Conservation (phyloP, 2,113 vertebrate species). For the Corythoichthys haematopterus region DNA sequence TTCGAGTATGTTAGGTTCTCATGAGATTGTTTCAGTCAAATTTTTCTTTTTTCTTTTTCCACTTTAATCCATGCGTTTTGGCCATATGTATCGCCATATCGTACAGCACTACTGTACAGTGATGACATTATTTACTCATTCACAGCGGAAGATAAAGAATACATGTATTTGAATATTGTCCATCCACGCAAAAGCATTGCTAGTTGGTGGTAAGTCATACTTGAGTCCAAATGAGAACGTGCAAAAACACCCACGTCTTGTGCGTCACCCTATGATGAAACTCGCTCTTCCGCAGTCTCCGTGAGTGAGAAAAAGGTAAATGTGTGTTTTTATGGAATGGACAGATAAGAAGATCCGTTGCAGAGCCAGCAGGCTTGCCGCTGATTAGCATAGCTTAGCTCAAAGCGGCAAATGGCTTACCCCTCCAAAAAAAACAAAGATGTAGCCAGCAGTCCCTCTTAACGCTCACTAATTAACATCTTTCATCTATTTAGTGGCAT, state of each 20-base stretch:
- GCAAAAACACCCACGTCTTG: not conserved
- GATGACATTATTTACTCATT: not conserved
- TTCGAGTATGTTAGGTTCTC: too few species aligned
- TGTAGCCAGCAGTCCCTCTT: constrained; percentile 7
- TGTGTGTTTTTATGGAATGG: not conserved
- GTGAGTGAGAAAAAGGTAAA: not conserved
- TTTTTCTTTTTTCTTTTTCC: too few species aligned
- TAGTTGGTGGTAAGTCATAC: not conserved
- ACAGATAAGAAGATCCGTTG: constrained; percentile 8
- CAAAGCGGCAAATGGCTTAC: constrained; percentile 9
- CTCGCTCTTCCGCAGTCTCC: not conserved
- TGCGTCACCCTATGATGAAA: not conserved
- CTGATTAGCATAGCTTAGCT: constrained; percentile 9
- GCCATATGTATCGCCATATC: too few species aligned
- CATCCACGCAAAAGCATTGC: not conserved
- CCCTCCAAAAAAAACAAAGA: not conserved
- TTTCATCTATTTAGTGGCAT: constrained; percentile 8
- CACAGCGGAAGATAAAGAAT: not conserved
- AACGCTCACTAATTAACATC: constrained; percentile 8
- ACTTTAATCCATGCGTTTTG: too few species aligned
- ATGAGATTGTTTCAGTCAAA: too few species aligned
- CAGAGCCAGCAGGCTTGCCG: not conserved
- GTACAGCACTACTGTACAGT: too few species aligned
- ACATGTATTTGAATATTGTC: not conserved
- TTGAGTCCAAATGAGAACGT: not conserved